Conservation (phyloP, 2,888 invertebrate species). For the Liodrosophila aerea region DNA sequence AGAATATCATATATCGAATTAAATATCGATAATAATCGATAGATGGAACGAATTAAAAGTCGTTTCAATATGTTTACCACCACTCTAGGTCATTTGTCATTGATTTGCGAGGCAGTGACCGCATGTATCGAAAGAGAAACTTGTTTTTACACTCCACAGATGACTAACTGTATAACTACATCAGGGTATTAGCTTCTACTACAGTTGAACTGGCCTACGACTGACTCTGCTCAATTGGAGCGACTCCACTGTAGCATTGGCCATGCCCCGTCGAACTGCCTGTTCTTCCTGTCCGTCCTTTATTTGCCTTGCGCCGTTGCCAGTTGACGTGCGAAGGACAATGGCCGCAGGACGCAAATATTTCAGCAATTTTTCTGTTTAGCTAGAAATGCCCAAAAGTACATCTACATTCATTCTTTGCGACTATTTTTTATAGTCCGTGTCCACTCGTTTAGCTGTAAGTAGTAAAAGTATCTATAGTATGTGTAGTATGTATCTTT, state of each 20-base stretch:
- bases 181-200: no score
- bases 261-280: neutral
- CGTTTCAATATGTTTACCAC: no score
- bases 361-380: constrained; percentile 33
- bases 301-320: constrained; percentile 28
- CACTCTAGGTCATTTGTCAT: no score
- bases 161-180: no score
- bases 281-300: constrained; percentile 13
- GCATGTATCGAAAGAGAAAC: no score
- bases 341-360: constrained; percentile 39
- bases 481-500: neutral
- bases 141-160: no score
- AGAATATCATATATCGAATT: no score
- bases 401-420: constrained; percentile 15
- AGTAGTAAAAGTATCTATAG: constrained; percentile 36
- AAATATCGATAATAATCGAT: no score
- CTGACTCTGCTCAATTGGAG: neutral
- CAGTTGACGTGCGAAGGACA: constrained; percentile 59
- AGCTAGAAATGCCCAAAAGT: constrained; percentile 24
- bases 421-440: constrained; percentile 19
- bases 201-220: no score
- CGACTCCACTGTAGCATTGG: constrained; percentile 25
- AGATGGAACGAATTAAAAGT: no score
- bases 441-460: constrained; percentile 40
- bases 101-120: no score